Percentiles rank a stretch among this genome's conserved stretches.
phyloP scores from a whole-genome alignment of 2,113 vertebrate genomes.

The Alligator sinensis region DNA sequence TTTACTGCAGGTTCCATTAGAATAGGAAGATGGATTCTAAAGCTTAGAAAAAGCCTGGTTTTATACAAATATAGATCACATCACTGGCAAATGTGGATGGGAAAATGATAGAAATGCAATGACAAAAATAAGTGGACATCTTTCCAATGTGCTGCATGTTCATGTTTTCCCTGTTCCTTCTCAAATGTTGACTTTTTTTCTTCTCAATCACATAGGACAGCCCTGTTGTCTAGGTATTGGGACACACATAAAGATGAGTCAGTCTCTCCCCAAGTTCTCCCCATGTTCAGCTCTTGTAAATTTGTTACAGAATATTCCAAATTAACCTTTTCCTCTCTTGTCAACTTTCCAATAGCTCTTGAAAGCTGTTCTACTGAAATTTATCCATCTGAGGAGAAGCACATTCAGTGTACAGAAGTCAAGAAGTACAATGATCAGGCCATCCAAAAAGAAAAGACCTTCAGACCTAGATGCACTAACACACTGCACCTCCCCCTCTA shows the following conservation, averaged over 20 bases:
- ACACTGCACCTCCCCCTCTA: no score
- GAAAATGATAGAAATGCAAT: conserved; percentile 52
- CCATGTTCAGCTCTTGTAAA: not conserved
- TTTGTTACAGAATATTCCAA: not conserved
- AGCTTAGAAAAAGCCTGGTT: conserved; percentile 56
- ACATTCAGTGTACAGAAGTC: not conserved
- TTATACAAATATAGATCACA: conserved; percentile 63
- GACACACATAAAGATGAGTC: not conserved
- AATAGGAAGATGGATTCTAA: conserved; percentile 69
- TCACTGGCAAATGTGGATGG: conserved; percentile 57
- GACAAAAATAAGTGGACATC: conserved; percentile 52
- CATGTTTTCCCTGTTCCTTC: conserved; percentile 47
- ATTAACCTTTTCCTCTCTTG: not conserved
- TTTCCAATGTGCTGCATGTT: conserved; percentile 40
- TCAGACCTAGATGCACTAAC: not conserved
- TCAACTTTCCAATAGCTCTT: not conserved
- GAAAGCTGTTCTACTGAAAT: not conserved
- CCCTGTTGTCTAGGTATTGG: not conserved
- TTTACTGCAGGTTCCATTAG: conserved; percentile 75
- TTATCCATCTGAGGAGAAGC: not conserved
- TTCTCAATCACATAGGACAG: not conserved
- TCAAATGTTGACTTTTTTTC: conserved; percentile 20
- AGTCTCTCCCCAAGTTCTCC: not conserved
- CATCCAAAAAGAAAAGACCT: not conserved
- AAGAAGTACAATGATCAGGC: not conserved